A percentile compares a stretch with the other conserved stretches of the same genome.
Evolutionary conservation across 1,140 invertebrate species (phyloP).

Genomic region (Conus ventricosus): DNA sequence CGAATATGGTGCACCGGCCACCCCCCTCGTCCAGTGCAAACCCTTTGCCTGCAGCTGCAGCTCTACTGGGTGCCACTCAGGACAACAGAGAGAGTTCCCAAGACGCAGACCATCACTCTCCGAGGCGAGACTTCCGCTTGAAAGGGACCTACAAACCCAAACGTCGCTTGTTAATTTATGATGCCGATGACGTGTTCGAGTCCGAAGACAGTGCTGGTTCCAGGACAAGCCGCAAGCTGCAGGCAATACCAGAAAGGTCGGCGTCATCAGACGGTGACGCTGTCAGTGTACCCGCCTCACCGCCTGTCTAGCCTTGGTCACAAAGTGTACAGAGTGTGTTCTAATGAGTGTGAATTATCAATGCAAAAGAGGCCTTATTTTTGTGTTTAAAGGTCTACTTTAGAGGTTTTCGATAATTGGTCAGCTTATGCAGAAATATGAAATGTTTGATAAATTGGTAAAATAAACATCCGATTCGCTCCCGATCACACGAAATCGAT

Average conservation of each 20-base stretch:
- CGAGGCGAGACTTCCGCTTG: slow-evolving; percentile 15
- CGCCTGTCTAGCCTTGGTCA: background rate
- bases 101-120: background rate
- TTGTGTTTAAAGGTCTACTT: no score
- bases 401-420: no score
- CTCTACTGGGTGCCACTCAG: background rate
- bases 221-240: slow-evolving; percentile 43
- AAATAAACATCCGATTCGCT: no score
- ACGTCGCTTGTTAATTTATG: slow-evolving; percentile 59
- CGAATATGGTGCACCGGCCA: slow-evolving; percentile 11
- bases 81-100: background rate
- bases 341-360: no score
- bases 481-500: no score
- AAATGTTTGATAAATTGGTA: no score
- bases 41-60: slow-evolving; percentile 11
- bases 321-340: no score
- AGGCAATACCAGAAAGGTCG: slow-evolving; percentile 53
- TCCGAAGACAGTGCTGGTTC: slow-evolving; percentile 60
- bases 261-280: slow-evolving; percentile 28
- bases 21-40: background rate
- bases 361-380: no score
- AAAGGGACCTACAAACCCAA: slow-evolving; percentile 56
- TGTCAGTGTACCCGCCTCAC: background rate
- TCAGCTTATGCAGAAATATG: no score
- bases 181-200: slow-evolving; percentile 67